phyloP scores from a whole-genome alignment of 1,140 invertebrate genomes.

The Sycophila sp. region DNA sequence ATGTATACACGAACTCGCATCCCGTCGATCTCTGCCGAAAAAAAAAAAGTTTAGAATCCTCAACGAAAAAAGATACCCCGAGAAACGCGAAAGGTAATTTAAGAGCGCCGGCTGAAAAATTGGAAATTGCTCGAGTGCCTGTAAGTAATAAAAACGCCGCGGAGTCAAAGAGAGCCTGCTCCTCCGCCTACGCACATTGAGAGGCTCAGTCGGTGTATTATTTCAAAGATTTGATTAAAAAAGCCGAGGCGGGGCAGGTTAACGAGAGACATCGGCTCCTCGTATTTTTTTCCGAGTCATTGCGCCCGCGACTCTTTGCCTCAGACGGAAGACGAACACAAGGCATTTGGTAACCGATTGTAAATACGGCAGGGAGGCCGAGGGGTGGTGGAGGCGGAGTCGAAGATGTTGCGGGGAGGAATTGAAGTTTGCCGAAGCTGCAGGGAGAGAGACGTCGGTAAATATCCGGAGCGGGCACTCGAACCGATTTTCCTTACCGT shows the following conservation, averaged over 20 bases:
- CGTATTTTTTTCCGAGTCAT: not conserved
- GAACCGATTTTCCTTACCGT: not conserved
- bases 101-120: no score
- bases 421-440: slow-evolving; percentile 52
- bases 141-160: no score
- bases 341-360: slow-evolving; percentile 52
- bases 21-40: no score
- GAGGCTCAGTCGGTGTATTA: not conserved
- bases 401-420: slow-evolving; percentile 44
- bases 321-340: not conserved
- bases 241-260: not conserved
- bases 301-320: not conserved
- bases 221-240: slow-evolving; percentile 26
- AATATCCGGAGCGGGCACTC: slow-evolving; percentile 23
- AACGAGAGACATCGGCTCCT: not conserved
- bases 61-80: no score
- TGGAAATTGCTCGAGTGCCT: no score
- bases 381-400: no score
- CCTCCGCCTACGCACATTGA: no score
- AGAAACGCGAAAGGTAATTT: no score
- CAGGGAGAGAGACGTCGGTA: slow-evolving; percentile 51
- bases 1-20: no score
- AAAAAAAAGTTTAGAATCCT: no score
- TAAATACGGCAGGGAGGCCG: no score
- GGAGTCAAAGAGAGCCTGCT: no score